phyloP scores from a whole-genome alignment of 2,797 vertebrate species.

The Diglossa cyanea region DNA sequence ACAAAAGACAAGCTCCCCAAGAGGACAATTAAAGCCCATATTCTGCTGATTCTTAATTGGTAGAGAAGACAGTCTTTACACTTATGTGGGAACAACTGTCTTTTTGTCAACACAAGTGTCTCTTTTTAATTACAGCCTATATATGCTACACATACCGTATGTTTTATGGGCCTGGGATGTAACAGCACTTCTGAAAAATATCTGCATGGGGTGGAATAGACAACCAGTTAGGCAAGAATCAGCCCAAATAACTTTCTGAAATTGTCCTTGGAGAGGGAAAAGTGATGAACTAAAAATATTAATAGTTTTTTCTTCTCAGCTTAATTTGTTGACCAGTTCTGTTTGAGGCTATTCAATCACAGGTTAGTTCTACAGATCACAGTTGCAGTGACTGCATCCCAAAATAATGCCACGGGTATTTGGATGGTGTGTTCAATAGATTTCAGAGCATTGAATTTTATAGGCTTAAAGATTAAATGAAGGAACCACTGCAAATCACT shows the following conservation, averaged over 20 bases:
- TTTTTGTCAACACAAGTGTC: conserved; percentile 57
- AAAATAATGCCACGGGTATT: not conserved
- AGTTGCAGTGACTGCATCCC: not conserved
- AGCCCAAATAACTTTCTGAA: not conserved
- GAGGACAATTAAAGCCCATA: conserved; percentile 75
- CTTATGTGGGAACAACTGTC: conserved; percentile 33
- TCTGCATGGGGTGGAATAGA: not conserved
- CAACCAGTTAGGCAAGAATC: not conserved
- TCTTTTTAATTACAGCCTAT: conserved; percentile 56
- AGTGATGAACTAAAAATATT: not conserved
- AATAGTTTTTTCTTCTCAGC: not conserved
- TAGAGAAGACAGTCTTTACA: conserved; percentile 52
- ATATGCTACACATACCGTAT: not conserved
- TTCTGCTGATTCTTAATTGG: conserved; percentile 75
- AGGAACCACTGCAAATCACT: not conserved
- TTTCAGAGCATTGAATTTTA: conserved; percentile 28
- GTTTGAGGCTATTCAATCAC: not conserved
- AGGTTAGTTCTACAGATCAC: not conserved
- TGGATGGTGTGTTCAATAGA: not conserved
- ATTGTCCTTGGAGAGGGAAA: not conserved
- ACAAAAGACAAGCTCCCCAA: conserved; percentile 76
- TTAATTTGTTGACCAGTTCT: not conserved
- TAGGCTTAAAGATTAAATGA: not conserved
- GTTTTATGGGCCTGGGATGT: not conserved
- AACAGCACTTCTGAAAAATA: not conserved